Base-by-base conservation (phyloP, 2,113 vertebrate genomes). In the Agapornis roseicollis region DNA sequence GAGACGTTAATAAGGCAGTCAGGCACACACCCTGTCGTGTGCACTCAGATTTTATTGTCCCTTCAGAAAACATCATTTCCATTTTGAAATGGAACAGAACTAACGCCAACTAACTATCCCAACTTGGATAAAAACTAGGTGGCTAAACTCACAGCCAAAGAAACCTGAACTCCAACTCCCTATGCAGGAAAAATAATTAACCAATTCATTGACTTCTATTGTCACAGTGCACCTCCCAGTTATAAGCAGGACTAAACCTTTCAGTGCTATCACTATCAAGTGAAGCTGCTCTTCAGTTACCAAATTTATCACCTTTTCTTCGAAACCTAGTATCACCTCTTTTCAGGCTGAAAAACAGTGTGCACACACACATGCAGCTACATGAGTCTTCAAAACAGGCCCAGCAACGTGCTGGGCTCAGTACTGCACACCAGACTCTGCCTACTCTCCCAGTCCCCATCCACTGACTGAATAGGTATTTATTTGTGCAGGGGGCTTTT, bases 1-100 rank as follows among this genome's bases (percentile, higher is more conserved):
- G 82, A 94, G 83, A 80, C 73, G 10, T 73, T 94, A 90, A 94
- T 94, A 74, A 90, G 94, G 96, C 95, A 81, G 88, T 39, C 29
- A 1, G 81, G 85, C 84, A 74, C 95, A 96, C 97, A 56, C 96
- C 94, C 92, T 80, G 97, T 94, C 56, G 27, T 96, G 92, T n/a
- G 47, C 70, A 35, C 94, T 86, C 80, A 68, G 74, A 39, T 97
- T 91, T 97, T 97, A 96, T 91, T 89, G 92, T 72, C 72, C 46
- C 0, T n/a, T 63, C 33, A 61, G 53, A 71, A 85, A 73, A 14
- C 27, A 47, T 42, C 4, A 1, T 9, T 71, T 46, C 37, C 28
- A 46, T 69, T 72, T 74, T 64, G 27, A 91, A 89, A 78, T 37
- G 25, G 39, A 88, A 49, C 13, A 11, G 41, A 28, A 44, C 44